These are phyloP conservation scores for Pararge aegeria DNA, from an alignment of 1,140 invertebrate species.

Conservation along the genomic window DNA sequence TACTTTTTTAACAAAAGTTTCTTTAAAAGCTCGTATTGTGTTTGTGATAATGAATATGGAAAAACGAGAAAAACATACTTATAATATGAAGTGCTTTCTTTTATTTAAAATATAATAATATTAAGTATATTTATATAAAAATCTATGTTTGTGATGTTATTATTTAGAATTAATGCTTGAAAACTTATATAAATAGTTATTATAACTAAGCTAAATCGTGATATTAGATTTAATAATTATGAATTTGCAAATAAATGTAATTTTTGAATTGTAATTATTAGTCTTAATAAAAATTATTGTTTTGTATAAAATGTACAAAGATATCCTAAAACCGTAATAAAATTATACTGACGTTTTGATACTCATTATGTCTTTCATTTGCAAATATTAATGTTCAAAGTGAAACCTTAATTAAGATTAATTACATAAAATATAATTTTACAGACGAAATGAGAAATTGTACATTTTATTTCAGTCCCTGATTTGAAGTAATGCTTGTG, in stretches of 20 bases:
- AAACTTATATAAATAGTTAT: slow-evolving; percentile 45
- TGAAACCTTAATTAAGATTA: slow-evolving; percentile 26
- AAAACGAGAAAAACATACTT: no score
- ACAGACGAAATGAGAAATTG: slow-evolving; percentile 16
- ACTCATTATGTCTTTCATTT: slow-evolving; percentile 70
- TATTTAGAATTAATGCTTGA: slow-evolving; percentile 65
- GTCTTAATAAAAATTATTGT: slow-evolving; percentile 75
- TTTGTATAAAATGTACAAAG: slow-evolving; percentile 80
- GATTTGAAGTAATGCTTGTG: neutral
- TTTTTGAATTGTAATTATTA: slow-evolving; percentile 79
- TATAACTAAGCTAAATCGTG: slow-evolving; percentile 78
- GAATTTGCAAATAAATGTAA: slow-evolving; percentile 77
- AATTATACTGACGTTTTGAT: slow-evolving; percentile 79
- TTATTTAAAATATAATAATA: slow-evolving; percentile 3
- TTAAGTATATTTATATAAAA: slow-evolving; percentile 18
- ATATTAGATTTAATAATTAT: slow-evolving; percentile 78
- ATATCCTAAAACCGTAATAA: slow-evolving; percentile 76
- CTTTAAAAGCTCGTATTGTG: neutral
- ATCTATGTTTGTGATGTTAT: slow-evolving; percentile 66
- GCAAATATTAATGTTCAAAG: slow-evolving; percentile 24
- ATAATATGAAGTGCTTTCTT: neutral
- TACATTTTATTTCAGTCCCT: slow-evolving; percentile 14
- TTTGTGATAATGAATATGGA: neutral
- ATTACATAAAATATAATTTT: slow-evolving; percentile 25
- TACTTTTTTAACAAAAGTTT: neutral